Base-by-base conservation (phyloP, 2,888 invertebrate genomes). In the Lasioglossum morio region DNA sequence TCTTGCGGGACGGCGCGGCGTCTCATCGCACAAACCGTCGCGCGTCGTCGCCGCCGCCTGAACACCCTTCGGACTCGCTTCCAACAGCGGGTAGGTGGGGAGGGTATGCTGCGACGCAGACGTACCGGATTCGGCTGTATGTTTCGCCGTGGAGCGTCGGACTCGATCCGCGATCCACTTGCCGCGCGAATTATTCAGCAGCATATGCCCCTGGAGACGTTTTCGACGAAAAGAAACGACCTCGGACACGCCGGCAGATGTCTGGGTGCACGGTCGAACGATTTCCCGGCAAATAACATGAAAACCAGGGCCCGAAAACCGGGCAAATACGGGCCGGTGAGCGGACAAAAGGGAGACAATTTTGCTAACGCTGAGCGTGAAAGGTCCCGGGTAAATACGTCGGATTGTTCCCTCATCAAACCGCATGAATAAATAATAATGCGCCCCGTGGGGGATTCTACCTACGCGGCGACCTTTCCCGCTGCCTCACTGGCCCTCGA, bases 351-450 rank as follows among this genome's bases (percentile, higher is more conserved):
- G 92, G 87, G 89, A 89, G 90, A 91, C 92, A 91, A 92, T 92
- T 91, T 92, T 86, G 88, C 82, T 88, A 87, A 90, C 87, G 88
- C 82, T 73, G 76, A 92, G 88, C 90, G 87, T 91, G 91, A 92
- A 90, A 92, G 90, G 90, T 90, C 81, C 86, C 89, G 84, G 85
- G 91, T 91, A 91, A 91, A 91, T 91, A 91, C 91, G 83, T 81
- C 82, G 91, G 91, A 94, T 94, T 94, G 94, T 94, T 94, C 93
- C 92, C 92, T 93, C 93, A 94, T 93, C 94, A 93, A 93, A 92
- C 91, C 91, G 92, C 93, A 93, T 94, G 94, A 94, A 94, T 94
- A 92, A 94, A 92, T 94, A 94, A 94, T 93, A 94, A 93, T 90
- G 86, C 81, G 73, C 83, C 86, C 85, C 81, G 79, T 74, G 70